Percentiles rank a stretch among this genome's conserved stretches.
phyloP scores from a whole-genome alignment of 2,113 vertebrate species.

The Hemiscyllium ocellatum region DNA sequence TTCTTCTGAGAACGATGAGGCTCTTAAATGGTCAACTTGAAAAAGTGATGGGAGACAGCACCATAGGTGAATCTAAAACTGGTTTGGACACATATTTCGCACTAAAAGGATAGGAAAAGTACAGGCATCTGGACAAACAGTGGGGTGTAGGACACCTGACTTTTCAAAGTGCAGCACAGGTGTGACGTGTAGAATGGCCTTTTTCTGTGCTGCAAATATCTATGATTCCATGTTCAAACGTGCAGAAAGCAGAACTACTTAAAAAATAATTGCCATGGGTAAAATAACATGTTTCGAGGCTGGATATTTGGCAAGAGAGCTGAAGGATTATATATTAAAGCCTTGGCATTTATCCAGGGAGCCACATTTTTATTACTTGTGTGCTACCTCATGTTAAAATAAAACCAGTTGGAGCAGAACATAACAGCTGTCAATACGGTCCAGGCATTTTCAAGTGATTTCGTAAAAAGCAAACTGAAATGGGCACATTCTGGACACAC shows the following conservation, averaged over 20 bases:
- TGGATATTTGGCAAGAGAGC: background rate
- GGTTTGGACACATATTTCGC: background rate
- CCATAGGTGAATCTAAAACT: background rate
- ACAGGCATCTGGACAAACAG: background rate
- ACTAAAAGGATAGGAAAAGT: background rate
- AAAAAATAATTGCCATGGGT: background rate
- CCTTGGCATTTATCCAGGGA: background rate
- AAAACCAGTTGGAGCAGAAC: background rate
- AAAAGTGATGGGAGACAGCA: background rate
- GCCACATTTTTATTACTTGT: background rate
- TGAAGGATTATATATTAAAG: background rate
- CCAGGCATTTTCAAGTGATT: background rate
- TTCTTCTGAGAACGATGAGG: background rate
- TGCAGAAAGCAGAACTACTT: background rate
- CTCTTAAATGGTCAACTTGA: background rate
- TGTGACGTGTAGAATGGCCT: background rate
- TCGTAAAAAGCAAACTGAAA: background rate
- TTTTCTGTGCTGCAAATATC: background rate
- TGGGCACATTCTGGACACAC: background rate
- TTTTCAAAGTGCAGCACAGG: background rate
- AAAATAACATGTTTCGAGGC: background rate
- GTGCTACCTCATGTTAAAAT: background rate
- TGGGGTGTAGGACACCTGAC: background rate
- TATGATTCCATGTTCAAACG: background rate
- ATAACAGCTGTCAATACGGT: background rate